Base-by-base conservation (phyloP, 1,140 invertebrate genomes). In the Aricia agestis region DNA sequence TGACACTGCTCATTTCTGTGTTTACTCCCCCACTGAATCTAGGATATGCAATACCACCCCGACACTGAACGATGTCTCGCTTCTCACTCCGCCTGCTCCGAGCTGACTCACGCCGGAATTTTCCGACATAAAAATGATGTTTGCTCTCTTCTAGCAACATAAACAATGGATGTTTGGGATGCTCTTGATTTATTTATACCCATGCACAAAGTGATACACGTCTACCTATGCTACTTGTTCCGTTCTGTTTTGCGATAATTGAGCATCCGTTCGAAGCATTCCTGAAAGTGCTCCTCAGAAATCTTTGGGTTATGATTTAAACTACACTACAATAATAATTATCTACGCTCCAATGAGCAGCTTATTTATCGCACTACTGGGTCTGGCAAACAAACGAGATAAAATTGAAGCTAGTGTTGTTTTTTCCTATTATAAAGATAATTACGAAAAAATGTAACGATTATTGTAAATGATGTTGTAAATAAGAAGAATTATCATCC, bases 121-220 rank as follows among this genome's bases (percentile, higher is more conserved):
- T 73, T 71, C 74, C 67, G 59, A 70, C 74, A 73, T 76, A 75
- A 77, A 82, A 74, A 78, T 74, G 36, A 59, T 70, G 72, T 76
- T 79, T 78, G 72, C 72, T 72, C 69, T 72, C 42, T 70, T 66
- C 52, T 66, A 66, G 36, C 57, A 58, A 71, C 59, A 19, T 67
- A 52, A 18, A 58, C 10, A 61, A 18, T 36, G 19, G 15, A 57
- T 77, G 82, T 79, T 80, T 79, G 77, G 75, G 63, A 76, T 73
- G 67, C 74, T 59, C 70, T 71, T 79, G 77, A 77, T 83, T 79
- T 81, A 82, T 76, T 71, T 71, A 73, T 59, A 76, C 70, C 61
- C 65, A 65, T 31, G 61, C 32, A 52, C 63, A 65, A 52, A 68
- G 68, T 65, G 52, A 68, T 57, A 74, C 36, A 59, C 31, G 63